phyloP scores from a whole-genome alignment of 2,797 vertebrate genomes.

The Macropodus opercularis region DNA sequence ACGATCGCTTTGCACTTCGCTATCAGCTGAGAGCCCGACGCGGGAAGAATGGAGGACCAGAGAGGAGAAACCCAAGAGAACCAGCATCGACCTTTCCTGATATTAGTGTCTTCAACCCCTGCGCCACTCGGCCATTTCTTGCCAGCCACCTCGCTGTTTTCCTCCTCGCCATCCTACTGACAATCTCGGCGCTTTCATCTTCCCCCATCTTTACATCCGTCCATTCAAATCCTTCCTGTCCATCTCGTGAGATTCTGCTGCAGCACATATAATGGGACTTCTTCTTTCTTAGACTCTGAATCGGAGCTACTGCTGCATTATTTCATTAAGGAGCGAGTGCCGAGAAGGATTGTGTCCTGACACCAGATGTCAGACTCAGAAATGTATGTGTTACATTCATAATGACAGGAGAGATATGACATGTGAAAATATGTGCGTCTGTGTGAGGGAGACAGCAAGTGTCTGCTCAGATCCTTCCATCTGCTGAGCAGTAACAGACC shows the following conservation, averaged over 20 bases:
- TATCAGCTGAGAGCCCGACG: constrained; percentile 1
- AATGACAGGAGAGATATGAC: neutral
- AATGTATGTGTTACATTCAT: neutral
- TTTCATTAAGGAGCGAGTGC: neutral
- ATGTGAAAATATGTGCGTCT: constrained; percentile 15
- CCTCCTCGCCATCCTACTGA: constrained; percentile 22
- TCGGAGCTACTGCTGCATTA: neutral
- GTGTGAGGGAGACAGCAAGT: constrained; percentile 12
- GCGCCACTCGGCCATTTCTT: constrained; percentile 35
- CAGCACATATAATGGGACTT: too few species aligned
- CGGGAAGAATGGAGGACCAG: neutral
- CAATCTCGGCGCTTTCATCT: constrained; percentile 61
- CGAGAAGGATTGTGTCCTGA: constrained; percentile 3
- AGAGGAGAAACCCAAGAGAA: constrained; percentile 3
- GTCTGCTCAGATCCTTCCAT: constrained; percentile 50
- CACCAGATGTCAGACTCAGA: neutral
- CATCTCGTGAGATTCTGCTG: constrained; percentile 37
- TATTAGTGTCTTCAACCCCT: constrained; percentile 31
- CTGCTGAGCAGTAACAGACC: constrained; percentile 50
- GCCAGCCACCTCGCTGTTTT: constrained; percentile 15
- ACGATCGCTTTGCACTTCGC: constrained; percentile 3
- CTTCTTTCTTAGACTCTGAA: neutral
- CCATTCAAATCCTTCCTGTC: constrained; percentile 30
- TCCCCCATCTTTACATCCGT: constrained; percentile 47
- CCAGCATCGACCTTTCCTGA: constrained; percentile 38